Conservation (phyloP, 2,797 vertebrate genomes). For the Momotus momota region DNA sequence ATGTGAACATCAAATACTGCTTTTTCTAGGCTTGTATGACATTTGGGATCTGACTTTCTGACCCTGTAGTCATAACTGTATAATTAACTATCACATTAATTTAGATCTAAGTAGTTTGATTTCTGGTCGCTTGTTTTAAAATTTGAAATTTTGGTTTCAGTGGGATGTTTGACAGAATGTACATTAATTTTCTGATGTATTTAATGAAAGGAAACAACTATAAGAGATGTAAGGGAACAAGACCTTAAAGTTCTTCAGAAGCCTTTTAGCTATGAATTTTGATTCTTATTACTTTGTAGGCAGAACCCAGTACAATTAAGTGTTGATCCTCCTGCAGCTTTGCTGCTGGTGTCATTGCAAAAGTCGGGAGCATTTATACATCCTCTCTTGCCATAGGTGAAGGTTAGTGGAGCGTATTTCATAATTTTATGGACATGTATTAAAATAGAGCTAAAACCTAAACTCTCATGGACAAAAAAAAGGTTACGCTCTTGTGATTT, state of each 20-base stretch:
- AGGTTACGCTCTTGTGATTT: not conserved
- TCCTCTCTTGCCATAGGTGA: not conserved
- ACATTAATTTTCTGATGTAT: not conserved
- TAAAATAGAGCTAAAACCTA: not conserved
- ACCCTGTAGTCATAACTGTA: not conserved
- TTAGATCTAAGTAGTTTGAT: not conserved
- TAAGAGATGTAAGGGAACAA: not conserved
- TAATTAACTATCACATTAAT: not conserved
- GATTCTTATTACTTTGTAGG: not conserved
- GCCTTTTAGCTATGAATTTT: not conserved
- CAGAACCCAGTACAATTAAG: not conserved
- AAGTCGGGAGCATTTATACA: not conserved
- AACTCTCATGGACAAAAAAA: not conserved
- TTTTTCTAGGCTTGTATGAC: not conserved
- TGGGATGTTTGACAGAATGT: not conserved
- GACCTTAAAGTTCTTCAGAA: not conserved
- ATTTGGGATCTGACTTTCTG: not conserved
- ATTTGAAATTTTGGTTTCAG: not conserved
- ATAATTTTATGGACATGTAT: not conserved
- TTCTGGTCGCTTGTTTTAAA: rapidly evolving
- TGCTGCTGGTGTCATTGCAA: not conserved
- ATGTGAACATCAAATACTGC: not conserved
- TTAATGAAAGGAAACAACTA: not conserved
- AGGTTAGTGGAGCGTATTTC: not conserved
- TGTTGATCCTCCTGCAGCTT: not conserved